Evolutionary conservation across 2,797 vertebrate genomes (phyloP).

Genomic region (Manis pentadactyla): DNA sequence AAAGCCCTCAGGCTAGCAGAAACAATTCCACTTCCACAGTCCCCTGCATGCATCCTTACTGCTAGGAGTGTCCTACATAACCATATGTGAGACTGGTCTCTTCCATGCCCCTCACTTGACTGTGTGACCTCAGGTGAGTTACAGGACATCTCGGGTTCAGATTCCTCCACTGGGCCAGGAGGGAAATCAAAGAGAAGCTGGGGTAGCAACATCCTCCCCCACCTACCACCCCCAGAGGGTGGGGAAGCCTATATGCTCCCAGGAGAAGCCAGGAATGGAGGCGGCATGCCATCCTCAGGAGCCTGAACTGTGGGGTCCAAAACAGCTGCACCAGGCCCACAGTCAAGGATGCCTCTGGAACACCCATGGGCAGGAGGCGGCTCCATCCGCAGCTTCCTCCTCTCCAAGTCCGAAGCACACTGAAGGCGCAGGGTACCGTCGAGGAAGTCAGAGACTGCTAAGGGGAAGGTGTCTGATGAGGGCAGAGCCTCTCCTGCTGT

Average conservation of each 20-base stretch:
- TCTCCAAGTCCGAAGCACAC: background rate
- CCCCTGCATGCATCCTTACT: background rate
- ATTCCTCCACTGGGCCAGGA: background rate
- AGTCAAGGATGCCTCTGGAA: background rate
- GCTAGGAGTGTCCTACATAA: background rate
- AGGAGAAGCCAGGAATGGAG: background rate
- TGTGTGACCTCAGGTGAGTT: background rate
- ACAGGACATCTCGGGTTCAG: background rate
- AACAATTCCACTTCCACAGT: background rate
- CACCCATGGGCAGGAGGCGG: background rate
- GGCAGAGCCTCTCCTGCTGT: background rate
- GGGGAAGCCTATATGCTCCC: background rate
- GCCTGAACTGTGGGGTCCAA: background rate
- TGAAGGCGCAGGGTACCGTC: background rate
- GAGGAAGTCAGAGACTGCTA: background rate
- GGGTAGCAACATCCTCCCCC: background rate
- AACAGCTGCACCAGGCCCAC: background rate
- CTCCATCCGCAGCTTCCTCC: background rate
- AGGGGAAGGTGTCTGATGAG: background rate
- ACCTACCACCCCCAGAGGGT: background rate
- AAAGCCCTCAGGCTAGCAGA: background rate
- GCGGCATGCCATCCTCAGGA: background rate
- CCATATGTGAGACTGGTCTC: background rate
- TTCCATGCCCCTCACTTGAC: background rate
- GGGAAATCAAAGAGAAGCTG: background rate